phyloP scores from a whole-genome alignment of 1,140 invertebrate species.

The Ooceraea biroi region DNA sequence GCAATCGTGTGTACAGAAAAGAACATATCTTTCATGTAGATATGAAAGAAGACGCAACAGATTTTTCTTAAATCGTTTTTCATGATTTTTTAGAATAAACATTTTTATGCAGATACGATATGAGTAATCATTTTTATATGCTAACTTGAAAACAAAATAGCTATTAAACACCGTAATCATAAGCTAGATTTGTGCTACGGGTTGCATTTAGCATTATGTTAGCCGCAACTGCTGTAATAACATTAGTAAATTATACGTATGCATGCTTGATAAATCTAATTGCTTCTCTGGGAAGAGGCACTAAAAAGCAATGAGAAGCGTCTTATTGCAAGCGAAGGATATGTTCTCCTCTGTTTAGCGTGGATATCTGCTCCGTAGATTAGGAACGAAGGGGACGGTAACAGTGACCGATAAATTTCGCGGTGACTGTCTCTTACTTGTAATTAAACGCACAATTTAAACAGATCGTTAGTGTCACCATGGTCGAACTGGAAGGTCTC shows the following conservation, averaged over 20 bases:
- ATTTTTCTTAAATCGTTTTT: too few relatives aligned
- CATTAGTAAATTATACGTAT: conserved; percentile 53
- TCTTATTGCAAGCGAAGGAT: conserved; percentile 71
- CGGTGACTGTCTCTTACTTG: conserved; percentile 84
- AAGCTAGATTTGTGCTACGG: neutral
- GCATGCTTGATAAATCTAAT: conserved; percentile 63
- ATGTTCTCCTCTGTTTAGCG: conserved; percentile 76
- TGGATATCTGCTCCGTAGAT: conserved; percentile 81
- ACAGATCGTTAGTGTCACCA: conserved; percentile 82
- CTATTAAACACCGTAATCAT: neutral
- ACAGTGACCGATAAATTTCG: conserved; percentile 85
- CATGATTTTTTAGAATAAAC: neutral
- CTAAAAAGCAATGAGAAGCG: conserved; percentile 70
- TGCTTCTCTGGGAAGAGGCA: conserved; percentile 42
- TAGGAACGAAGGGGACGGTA: conserved; percentile 82
- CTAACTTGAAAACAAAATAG: neutral
- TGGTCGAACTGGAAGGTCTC: conserved; percentile 77
- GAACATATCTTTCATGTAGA: neutral
- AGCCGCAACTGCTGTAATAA: conserved; percentile 10
- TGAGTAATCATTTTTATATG: neutral
- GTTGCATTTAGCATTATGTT: conserved; percentile 9
- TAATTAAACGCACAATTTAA: conserved; percentile 86
- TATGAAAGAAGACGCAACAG: neutral
- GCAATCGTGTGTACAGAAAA: neutral
- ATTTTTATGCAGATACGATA: neutral